A percentile compares a stretch with the other conserved stretches of the same genome.
phyloP scores from a whole-genome alignment of 2,113 vertebrate species.

The Marcusenius ussheri region DNA sequence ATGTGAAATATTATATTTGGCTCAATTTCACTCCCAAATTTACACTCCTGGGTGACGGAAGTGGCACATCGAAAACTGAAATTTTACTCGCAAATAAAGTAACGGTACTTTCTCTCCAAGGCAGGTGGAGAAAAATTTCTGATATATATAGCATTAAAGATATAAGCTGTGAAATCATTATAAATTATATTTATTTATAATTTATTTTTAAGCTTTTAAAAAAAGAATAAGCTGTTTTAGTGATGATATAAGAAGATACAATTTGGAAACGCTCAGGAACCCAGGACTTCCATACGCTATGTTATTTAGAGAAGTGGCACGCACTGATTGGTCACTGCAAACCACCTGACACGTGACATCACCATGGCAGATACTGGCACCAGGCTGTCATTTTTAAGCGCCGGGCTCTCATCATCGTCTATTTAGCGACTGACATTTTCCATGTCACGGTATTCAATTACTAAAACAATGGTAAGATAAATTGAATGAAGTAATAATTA shows the following conservation, averaged over 20 bases:
- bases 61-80: background rate
- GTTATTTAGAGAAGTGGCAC: background rate
- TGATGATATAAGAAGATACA: background rate
- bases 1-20: background rate
- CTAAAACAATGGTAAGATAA: constrained; percentile 15
- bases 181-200: background rate
- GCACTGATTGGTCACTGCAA: background rate
- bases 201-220: background rate
- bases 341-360: background rate
- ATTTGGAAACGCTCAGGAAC: background rate
- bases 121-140: background rate
- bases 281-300: too few relatives aligned
- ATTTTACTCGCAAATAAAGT: background rate
- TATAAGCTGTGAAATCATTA: background rate
- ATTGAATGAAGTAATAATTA: constrained; percentile 15
- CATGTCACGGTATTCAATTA: constrained; percentile 15
- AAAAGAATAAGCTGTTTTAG: background rate
- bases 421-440: constrained; percentile 2
- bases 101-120: background rate
- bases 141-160: background rate
- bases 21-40: background rate
- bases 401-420: background rate
- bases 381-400: constrained; percentile 3
- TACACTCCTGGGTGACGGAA: background rate
- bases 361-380: background rate